These are phyloP conservation scores for Chiridota heheva DNA, from an alignment of 35 echinoderm and acorn worm genomes.

Conservation along the genomic window DNA sequence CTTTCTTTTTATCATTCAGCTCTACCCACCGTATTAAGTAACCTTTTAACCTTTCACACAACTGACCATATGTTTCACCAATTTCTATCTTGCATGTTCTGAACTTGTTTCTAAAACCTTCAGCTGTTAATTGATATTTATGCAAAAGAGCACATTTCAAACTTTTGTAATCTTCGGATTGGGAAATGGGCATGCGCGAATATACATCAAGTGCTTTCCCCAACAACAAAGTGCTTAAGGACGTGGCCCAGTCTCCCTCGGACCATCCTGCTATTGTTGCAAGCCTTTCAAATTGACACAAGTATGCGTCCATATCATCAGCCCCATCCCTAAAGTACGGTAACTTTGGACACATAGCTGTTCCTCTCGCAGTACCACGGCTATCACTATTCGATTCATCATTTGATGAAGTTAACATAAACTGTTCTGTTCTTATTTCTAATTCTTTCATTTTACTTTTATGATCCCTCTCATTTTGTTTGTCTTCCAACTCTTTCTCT, in stretches of 20 bases:
- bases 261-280: conserved; percentile 13
- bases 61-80: conserved; percentile 37
- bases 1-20: conserved; percentile 1
- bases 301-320: conserved; percentile 46
- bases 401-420: background rate
- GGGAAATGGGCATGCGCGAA: conserved; percentile 10
- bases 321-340: conserved; percentile 29
- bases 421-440: background rate
- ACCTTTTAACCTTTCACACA: conserved; percentile 10
- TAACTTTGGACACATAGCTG: conserved; percentile 3
- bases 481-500: background rate
- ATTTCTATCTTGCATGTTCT: conserved; percentile 12
- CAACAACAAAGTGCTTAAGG: conserved; percentile 34
- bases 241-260: conserved; percentile 21
- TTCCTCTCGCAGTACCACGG: background rate
- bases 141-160: conserved; percentile 39
- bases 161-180: conserved; percentile 21
- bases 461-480: background rate
- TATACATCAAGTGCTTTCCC: conserved; percentile 46
- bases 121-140: conserved; percentile 43
- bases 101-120: conserved; percentile 63
- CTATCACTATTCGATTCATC: background rate
- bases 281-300: conserved; percentile 52
- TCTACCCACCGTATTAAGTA: conserved; percentile 44
- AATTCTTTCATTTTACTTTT: background rate